Base-by-base conservation (phyloP, 2,797 vertebrate species). In the Eleutherodactylus coqui region DNA sequence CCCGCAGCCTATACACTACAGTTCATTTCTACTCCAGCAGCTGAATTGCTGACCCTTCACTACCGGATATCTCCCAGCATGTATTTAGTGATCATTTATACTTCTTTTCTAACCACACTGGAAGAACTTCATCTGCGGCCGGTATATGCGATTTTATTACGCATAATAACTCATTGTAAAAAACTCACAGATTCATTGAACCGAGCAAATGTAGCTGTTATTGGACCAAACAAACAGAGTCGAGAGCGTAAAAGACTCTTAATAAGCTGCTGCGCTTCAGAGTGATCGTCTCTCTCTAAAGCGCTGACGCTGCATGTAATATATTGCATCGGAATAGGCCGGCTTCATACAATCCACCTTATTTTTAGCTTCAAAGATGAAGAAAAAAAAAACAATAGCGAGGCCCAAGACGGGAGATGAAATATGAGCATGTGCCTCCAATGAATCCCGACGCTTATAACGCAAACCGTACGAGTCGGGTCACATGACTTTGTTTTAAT, bases 151-250 rank as follows among this genome's bases (percentile, higher is more conserved):
- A 85, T 90, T 90, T 87, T 77, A 51, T 88, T 79, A 55, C 55
- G 72, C 86, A 85, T 89, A 89, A 69, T 27, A 72, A 72, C 75
- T 55, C 88, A 84, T 7, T 82, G 76, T 90, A 88, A 58, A 69
- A 89, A 90, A 79, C 82, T 64, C 89, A 88, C 79, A 80, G 86
- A 83, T 89, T 91, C 89, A 83, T 67, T 75, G 84, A 89, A 90
- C 89, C 90, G 91, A 89, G 85, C 58, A 89, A 90, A 90, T 86
- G 90, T 78, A 89, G 87, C 88, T 90, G 86, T 91, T 89, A 90
- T 89, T 1, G 43, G 88, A 88, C 85, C 79, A 90, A 91, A 87
- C 62, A 87, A 75, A 88, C 85, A 79, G 85, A 85, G 87, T 84
- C 73, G 89, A 89, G 90, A 89, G 87, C 86, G 86, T 70, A 82